Base-by-base conservation (phyloP, 2,888 invertebrate genomes). In the Agriopis marginaria region DNA sequence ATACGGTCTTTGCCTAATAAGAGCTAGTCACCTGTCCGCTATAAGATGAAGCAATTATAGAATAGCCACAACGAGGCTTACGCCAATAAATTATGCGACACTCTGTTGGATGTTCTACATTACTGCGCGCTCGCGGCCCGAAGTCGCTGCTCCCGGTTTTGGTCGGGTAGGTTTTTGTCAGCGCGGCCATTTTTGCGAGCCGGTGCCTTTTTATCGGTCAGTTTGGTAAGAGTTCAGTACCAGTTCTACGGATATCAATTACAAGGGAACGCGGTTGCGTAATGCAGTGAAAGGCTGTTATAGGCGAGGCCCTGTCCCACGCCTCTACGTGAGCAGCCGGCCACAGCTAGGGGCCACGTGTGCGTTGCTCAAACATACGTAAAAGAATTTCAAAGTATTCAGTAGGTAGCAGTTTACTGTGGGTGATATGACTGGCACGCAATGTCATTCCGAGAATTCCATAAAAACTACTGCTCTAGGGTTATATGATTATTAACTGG, bases 201-300 rank as follows among this genome's bases (percentile, higher is more conserved):
- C 58, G 66, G 68, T 78, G 71, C 79, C 79, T 82, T 82, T 82
- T 84, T 82, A 75, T 70, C 77, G 66, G 72, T 81, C 79, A 81
- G 81, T 83, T 84, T 74, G 73, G 72, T 74, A 76, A 82, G 79
- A 80, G 82, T 84, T 86, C 81, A 77, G 77, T 82, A 79, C 80
- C 77, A 65, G 82, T 79, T 74, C 73, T 72, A 76, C 77, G 77
- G 79, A 82, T 89, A 85, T 88, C 87, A 89, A 88, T 89, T 89
- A 89, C 84, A 83, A 82, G 83, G 85, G 86, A 86, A 86, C 87
- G 85, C 79, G 78, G 80, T 82, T 87, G 85, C 84, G 86, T 86
- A 86, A 86, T 78, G 70, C 78, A 77, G 86, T 85, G 86, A 87
- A 88, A 86, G 86, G 85, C 78, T 71, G 74, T 73, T 76, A 74